Evolutionary conservation across 2,113 vertebrate species (phyloP), one percentile per base, ranked within the genome.

Genomic region (Castor canadensis): DNA sequence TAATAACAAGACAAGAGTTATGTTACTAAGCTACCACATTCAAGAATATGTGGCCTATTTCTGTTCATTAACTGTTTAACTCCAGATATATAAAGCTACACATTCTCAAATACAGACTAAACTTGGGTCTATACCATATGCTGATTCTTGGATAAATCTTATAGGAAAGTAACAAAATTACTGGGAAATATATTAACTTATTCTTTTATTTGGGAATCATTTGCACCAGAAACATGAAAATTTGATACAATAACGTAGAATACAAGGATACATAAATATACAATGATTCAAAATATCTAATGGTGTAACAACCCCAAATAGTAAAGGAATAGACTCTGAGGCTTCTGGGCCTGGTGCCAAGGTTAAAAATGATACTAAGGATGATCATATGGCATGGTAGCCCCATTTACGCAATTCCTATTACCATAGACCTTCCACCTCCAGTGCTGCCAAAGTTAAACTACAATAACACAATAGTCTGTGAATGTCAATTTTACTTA

Each of bases 31-130:
- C 6, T 89, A 89, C 28, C 10, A 69, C 28, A 38, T 49, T 73
- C 10, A 91, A 81, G 49, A 88, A 91, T 80, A 43, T 84, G 49
- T 88, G n/a, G 16, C 16, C 52, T 80, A 38, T 84, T 92, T 87
- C 24, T 91, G 35, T 71, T 87, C 20, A 76, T 91, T 87, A 69
- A 38, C 26, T 69, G 30, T 7, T 38, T 81, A 77, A 24, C 35
- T 75, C 1, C 58, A 80, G 22, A 35, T 58, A 30, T 58, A 35
- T 64, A 85, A 71, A 7, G 19, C 30, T 52, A 93, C 6, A 93
- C 24, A 71, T 93, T 82, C 38, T 35, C n/a, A 88, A 56, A 87
- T 80, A 17, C 12, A 90, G 7, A 28, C 15, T 83, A 79, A 73
- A 49, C 0, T n/a, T 83, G 7, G 66, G 2, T 86, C 16, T 58